Conservation (phyloP, 2,888 invertebrate genomes). For the Schizaphis graminum region DNA sequence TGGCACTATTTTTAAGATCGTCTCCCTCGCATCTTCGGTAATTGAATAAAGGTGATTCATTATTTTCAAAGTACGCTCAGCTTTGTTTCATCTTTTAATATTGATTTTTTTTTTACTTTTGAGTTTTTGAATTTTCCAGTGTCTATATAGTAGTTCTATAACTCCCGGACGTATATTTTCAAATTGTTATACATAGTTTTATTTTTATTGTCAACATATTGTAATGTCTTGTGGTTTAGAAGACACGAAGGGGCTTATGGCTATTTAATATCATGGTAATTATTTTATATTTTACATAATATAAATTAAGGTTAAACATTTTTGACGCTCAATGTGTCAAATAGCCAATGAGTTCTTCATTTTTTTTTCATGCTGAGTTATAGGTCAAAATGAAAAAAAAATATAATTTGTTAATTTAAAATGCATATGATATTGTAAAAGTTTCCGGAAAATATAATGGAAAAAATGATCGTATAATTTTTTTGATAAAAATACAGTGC, state of each 20-base stretch:
- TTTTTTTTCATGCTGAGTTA: neutral
- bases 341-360: neutral
- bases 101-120: neutral
- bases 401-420: neutral
- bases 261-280: neutral
- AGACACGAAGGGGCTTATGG: neutral
- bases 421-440: neutral
- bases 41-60: neutral
- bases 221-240: neutral
- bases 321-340: neutral
- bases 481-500: neutral
- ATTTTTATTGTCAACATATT: neutral
- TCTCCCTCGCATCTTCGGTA: neutral
- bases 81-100: neutral
- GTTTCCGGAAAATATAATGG: neutral
- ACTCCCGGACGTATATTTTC: neutral
- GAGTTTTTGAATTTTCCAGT: neutral
- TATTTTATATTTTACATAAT: neutral
- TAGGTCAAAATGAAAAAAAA: neutral
- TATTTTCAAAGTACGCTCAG: neutral
- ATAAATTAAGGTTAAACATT: neutral
- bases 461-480: neutral
- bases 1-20: slow-evolving; percentile 38
- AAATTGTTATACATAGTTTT: neutral
- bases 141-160: no score